Evolutionary conservation across 2,888 invertebrate genomes (phyloP), one percentile per base, ranked within the genome.

Genomic region (Euclidia mi): DNA sequence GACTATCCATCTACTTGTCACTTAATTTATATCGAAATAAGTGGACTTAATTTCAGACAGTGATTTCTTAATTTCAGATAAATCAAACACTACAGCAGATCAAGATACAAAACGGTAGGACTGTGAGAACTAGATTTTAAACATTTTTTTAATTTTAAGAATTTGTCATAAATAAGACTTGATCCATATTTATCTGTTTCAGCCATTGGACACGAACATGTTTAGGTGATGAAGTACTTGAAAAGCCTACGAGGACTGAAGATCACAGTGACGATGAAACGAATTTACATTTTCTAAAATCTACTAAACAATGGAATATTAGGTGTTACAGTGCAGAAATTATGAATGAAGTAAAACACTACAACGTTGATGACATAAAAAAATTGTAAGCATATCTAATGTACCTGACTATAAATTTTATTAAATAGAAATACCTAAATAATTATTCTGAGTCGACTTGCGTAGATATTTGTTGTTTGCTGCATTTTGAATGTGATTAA

Each of bases 271-370:
- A 12, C 2, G 34, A n/a, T 28, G 6, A 11, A 58, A 10, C 14
- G 42, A 28, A 28, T 6, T 42, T 35, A 6, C 38, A 47, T 29
- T 69, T 51, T 47, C 69, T 60, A 56, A 83, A 78, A 56, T 79
- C 88, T 1, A 92, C 92, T 14, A 76, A 79, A 58, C 91, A 90
- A 65, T 91, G 90, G 90, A 55, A 71, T 31, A 80, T 74, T 35
- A 84, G 81, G 64, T 78, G 81, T 59, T 65, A 71, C 3, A 56
- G 48, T 45, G 28, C 31, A 34, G 59, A 65, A 12, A 52, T 46
- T n/a, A 32, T 41, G 1, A n/a, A 17, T 4, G 12, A 28, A 45
- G 40, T 17, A 25, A 57, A 41, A 43, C 9, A 45, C n/a, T 57
- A 37, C 51, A 56, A 72, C 59, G 48, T 90, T 7, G 87, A 87